phyloP scores from a whole-genome alignment of 2,797 vertebrate genomes.

The Sebastes wilsoni region DNA sequence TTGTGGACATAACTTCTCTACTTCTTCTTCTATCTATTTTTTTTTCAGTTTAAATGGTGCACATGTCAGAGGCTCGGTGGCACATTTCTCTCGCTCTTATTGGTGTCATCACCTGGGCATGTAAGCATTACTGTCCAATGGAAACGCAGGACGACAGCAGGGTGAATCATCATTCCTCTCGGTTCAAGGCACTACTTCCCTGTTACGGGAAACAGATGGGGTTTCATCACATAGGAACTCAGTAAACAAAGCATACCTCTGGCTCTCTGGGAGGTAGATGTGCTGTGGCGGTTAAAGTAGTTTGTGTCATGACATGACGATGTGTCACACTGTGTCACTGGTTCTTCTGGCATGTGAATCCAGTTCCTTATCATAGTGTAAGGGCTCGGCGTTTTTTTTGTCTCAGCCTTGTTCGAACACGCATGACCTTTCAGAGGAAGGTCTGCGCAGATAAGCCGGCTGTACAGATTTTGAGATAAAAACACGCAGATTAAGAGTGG shows the following conservation, averaged over 20 bases:
- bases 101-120: conserved; percentile 60
- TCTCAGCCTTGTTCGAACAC: conserved; percentile 46
- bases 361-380: conserved; percentile 37
- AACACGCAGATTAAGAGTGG: conserved; percentile 63
- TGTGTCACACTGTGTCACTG: conserved; percentile 56
- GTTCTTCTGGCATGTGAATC: conserved; percentile 47
- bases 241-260: conserved; percentile 71
- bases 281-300: conserved; percentile 28
- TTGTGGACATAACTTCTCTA: neutral
- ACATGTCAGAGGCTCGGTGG: conserved; percentile 7
- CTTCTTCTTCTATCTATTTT: neutral
- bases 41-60: neutral
- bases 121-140: conserved; percentile 58
- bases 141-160: conserved; percentile 58
- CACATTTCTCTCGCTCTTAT: conserved; percentile 30
- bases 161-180: conserved; percentile 73
- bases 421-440: conserved; percentile 52
- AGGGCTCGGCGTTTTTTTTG: conserved; percentile 27
- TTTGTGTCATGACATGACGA: conserved; percentile 51
- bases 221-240: conserved; percentile 76
- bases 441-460: conserved; percentile 56
- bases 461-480: conserved; percentile 72
- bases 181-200: conserved; percentile 56
- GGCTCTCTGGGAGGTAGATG: conserved; percentile 36
- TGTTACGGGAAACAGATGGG: conserved; percentile 70